Percentiles rank a stretch among this genome's conserved stretches.
phyloP scores from a whole-genome alignment of 2,113 vertebrate genomes.

The Rhegmatorhina hoffmannsi region DNA sequence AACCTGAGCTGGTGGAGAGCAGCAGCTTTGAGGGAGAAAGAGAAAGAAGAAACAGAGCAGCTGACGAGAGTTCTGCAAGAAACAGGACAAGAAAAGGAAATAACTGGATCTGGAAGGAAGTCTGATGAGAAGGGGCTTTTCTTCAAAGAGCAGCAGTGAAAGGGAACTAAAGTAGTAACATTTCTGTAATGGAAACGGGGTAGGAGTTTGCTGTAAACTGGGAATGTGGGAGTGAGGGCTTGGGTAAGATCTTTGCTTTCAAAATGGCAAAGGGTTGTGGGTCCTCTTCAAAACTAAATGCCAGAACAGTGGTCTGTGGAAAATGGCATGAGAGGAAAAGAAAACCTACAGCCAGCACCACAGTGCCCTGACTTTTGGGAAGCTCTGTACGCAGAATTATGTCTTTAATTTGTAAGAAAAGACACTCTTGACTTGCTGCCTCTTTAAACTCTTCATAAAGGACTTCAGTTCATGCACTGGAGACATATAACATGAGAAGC shows the following conservation, averaged over 20 bases:
- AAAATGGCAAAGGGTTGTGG: not conserved
- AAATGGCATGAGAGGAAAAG: not conserved
- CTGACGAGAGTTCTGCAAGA: not conserved
- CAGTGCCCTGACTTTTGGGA: not conserved
- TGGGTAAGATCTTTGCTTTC: not conserved
- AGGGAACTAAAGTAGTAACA: not conserved
- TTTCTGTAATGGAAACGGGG: not conserved
- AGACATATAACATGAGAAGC: not conserved
- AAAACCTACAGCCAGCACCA: not conserved
- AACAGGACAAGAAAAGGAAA: slow-evolving; percentile 47
- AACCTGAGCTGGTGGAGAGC: not conserved
- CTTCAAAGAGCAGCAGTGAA: not conserved
- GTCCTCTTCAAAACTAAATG: not conserved
- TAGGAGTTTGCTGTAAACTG: not conserved
- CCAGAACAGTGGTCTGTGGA: not conserved
- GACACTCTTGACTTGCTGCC: not conserved
- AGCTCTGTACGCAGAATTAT: not conserved
- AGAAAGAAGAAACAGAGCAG: not conserved
- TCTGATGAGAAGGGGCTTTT: slow-evolving; percentile 69
- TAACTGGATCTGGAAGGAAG: slow-evolving; percentile 41
- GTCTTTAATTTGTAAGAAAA: not conserved
- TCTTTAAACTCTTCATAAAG: not conserved
- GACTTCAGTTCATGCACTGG: not conserved
- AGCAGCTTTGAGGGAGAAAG: slow-evolving; percentile 23
- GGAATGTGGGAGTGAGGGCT: not conserved